A percentile compares a stretch with the other conserved stretches of the same genome.
These are phyloP conservation scores for Dinothrombium tinctorium DNA, from an alignment of 1,140 invertebrate genomes.

Conservation along the genomic window DNA sequence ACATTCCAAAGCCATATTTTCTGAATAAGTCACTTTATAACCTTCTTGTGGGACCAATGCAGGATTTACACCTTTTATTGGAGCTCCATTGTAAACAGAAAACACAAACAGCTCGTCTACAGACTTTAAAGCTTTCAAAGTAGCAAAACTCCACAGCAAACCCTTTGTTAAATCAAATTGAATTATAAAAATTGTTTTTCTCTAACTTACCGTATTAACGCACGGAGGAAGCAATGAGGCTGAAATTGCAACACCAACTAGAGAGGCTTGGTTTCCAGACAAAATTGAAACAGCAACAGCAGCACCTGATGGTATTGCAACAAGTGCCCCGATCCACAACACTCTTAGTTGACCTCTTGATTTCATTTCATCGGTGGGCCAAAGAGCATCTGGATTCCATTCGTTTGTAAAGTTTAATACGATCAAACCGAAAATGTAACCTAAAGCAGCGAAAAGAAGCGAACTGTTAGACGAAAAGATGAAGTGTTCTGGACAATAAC, in stretches of 20 bases:
- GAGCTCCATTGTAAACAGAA: background rate
- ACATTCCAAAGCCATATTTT: slow-evolving; percentile 46
- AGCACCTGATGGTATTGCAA: slow-evolving; percentile 43
- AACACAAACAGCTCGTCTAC: background rate
- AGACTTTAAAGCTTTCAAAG: background rate
- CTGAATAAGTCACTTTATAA: slow-evolving; percentile 33
- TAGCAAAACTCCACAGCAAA: background rate
- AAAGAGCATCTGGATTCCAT: slow-evolving; percentile 37
- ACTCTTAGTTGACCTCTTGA: slow-evolving; percentile 34
- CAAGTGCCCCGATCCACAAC: slow-evolving; percentile 37
- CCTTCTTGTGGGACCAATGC: slow-evolving; percentile 10
- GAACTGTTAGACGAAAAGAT: no score
- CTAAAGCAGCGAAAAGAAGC: slow-evolving; percentile 22
- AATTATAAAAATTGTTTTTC: background rate
- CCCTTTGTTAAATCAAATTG: background rate
- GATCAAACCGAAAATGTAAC: slow-evolving; percentile 51
- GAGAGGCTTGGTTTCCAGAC: slow-evolving; percentile 52
- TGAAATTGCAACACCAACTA: slow-evolving; percentile 69
- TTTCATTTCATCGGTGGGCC: slow-evolving; percentile 60
- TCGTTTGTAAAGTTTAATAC: slow-evolving; percentile 37
- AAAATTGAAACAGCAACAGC: slow-evolving; percentile 62
- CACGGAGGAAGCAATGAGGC: slow-evolving; percentile 62
- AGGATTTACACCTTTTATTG: background rate
- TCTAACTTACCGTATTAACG: slow-evolving; percentile 46
- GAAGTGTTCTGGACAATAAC: background rate